phyloP scores from a whole-genome alignment of 2,113 vertebrate species.

The Clupea harengus region DNA sequence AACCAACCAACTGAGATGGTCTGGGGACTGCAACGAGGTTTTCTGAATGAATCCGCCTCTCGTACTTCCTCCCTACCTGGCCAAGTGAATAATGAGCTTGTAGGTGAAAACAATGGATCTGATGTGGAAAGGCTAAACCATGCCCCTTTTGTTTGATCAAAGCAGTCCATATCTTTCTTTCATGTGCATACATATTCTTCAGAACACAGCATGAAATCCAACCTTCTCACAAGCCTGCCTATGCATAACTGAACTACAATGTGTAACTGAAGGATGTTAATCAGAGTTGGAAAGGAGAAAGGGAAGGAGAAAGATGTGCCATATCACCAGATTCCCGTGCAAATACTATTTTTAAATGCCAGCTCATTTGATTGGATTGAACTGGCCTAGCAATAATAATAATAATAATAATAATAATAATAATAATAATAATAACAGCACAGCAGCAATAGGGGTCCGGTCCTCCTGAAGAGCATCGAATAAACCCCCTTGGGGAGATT shows the following conservation, averaged over 20 bases:
- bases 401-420: conserved; percentile 19
- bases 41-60: not conserved
- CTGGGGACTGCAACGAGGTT: not conserved
- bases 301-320: not conserved
- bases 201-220: not conserved
- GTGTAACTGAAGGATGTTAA: not conserved
- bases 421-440: not conserved
- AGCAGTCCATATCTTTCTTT: not conserved
- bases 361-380: conserved; percentile 30
- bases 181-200: not conserved
- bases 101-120: not conserved
- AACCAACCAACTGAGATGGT: conserved; percentile 9
- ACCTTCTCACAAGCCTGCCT: conserved; percentile 1
- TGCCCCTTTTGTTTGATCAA: not conserved
- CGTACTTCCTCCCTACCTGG: not conserved
- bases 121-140: not conserved
- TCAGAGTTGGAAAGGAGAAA: not conserved
- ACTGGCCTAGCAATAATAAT: conserved; percentile 12
- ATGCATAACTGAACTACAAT: not conserved
- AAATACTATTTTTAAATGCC: not conserved
- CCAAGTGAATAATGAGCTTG: not conserved
- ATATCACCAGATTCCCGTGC: not conserved
- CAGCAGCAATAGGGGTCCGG: conserved; percentile 17
- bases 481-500: conserved; percentile 22
- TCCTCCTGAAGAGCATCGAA: conserved; percentile 23